Evolutionary conservation across 2,888 invertebrate genomes (phyloP), one percentile per base, ranked within the genome.

Genomic region (Sicus ferrugineus): DNA sequence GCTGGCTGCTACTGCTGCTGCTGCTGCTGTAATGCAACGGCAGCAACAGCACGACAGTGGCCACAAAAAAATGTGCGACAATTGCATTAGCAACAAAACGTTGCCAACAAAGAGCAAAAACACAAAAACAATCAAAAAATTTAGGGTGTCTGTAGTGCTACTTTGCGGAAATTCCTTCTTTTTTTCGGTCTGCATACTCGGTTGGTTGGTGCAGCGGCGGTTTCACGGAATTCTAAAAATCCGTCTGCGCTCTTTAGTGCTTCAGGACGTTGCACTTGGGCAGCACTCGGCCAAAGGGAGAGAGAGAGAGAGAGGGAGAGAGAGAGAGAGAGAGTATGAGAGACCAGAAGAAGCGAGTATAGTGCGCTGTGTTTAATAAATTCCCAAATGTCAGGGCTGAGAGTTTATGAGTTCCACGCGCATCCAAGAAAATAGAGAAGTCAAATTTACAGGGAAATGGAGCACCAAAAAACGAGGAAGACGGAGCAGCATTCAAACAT

Each of bases 11-110:
- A 26, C 19, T 30, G 28, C 38, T 19, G 23, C 38, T 42, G 62
- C 48, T 61, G 42, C 23, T 61, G 34, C 3, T 19, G 23, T 61
- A 61, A 61, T 19, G 21, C 48, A 50, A 21, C 21, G 11, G 11
- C 34, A 54, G 38, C 65, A 65, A 65, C 52, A 65, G 54, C 50
- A n/a, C n/a, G 21, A 52, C 16, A 23, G 26, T 14, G n/a, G 26
- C 46, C 16, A 34, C 64, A 65, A 54, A 54, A 65, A 62, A 62
- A 28, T 14, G 16, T 64, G 52, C 52, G 34, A 65, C 52, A 52
- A 52, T 65, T 54, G 54, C 65, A 65, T 34, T 65, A 34, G 52
- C 34, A 54, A 54, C 52, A 54, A 54, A 52, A 26, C 54, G 65
- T 38, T 65, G 65, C 65, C 65, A 65, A 62, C 21, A 62, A 26